Evolutionary conservation across 2,888 invertebrate genomes (phyloP).

Genomic region (Serrognathus titanus): DNA sequence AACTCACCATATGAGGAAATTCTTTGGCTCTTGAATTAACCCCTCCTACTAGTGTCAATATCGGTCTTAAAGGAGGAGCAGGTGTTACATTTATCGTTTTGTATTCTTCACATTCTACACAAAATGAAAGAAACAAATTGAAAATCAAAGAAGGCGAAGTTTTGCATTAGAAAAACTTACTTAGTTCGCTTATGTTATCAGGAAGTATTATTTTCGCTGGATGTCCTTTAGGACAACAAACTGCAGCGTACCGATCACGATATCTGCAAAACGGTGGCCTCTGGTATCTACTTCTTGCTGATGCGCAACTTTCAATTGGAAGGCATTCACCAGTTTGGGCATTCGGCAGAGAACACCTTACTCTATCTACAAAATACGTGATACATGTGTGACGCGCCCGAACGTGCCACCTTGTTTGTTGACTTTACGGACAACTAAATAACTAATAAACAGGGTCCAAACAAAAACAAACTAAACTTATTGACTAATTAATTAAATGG

Average conservation of each 20-base stretch:
- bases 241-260: neutral
- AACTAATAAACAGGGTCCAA: too few species aligned
- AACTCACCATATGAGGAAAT: constrained; percentile 9
- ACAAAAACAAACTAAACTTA: too few species aligned
- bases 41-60: neutral
- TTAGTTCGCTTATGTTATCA: neutral
- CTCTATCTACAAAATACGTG: too few species aligned
- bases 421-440: too few species aligned
- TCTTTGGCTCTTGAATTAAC: neutral
- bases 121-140: neutral
- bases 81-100: neutral
- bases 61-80: neutral
- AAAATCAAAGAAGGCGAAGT: neutral
- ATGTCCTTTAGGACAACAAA: neutral
- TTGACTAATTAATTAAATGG: too few species aligned
- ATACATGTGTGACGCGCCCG: too few species aligned
- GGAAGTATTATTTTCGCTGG: neutral
- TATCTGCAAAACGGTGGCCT: neutral
- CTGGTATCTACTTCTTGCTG: neutral
- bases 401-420: too few species aligned
- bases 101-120: neutral
- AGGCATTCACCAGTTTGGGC: neutral
- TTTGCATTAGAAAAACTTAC: neutral
- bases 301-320: neutral
- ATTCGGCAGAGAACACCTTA: neutral